These are phyloP conservation scores for Calosoma granatense DNA, from an alignment of 1,140 invertebrate genomes.

Conservation along the genomic window DNA sequence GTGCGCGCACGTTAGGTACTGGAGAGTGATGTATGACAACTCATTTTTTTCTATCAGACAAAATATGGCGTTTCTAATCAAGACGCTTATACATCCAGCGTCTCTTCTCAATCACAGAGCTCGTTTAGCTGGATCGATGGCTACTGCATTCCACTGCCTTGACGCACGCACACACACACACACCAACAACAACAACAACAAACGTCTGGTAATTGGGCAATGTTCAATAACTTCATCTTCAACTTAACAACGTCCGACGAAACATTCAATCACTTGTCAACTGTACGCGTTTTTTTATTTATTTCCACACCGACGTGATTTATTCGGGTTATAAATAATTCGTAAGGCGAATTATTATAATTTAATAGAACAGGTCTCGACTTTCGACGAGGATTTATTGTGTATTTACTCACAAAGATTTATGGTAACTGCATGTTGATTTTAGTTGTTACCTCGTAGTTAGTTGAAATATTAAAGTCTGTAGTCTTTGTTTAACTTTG, in stretches of 20 bases:
- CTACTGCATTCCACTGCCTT: neutral
- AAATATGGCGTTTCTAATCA: constrained; percentile 6
- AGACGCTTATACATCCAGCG: neutral
- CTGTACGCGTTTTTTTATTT: neutral
- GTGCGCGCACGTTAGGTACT: neutral
- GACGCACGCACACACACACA: neutral
- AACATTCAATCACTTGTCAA: neutral
- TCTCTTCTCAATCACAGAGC: no score
- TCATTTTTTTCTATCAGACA: neutral
- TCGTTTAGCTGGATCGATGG: neutral
- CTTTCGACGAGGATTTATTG: neutral
- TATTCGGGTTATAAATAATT: neutral
- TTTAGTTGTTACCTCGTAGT: no score
- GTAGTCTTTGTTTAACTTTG: no score
- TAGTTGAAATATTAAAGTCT: no score
- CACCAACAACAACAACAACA: no score
- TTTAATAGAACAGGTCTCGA: neutral
- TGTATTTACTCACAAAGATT: no score
- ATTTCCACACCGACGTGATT: neutral
- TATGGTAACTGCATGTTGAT: no score
- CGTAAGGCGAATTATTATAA: no score
- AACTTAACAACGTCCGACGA: neutral
- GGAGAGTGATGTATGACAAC: neutral
- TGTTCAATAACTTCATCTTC: neutral
- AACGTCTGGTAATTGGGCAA: constrained; percentile 1